Percentiles rank a stretch among this genome's conserved stretches.
These are phyloP conservation scores for Oryzaephilus surinamensis DNA, from an alignment of 1,140 invertebrate genomes.

Conservation along the genomic window DNA sequence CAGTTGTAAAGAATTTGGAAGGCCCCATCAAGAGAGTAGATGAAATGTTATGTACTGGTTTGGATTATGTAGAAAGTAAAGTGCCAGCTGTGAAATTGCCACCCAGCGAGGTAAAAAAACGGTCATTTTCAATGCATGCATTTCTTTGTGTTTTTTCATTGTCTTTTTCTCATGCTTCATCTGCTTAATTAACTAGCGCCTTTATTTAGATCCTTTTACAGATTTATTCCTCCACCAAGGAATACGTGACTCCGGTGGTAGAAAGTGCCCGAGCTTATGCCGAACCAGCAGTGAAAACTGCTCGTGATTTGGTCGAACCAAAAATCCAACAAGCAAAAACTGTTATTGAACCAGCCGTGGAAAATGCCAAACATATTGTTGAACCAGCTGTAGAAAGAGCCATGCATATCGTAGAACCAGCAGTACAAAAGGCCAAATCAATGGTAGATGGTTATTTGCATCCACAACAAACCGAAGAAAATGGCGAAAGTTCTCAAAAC, in stretches of 20 bases:
- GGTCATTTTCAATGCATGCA: too few species aligned
- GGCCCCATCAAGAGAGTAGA: conserved; percentile 40
- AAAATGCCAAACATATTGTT: conserved; percentile 23
- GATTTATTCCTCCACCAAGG: conserved; percentile 46
- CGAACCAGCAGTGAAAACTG: conserved; percentile 24
- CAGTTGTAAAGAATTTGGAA: conserved; percentile 40
- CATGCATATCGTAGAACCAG: conserved; percentile 3
- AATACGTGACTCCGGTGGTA: conserved; percentile 37
- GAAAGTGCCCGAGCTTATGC: conserved; percentile 14
- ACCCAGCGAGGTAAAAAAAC: conserved; percentile 41
- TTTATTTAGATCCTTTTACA: conserved; percentile 33
- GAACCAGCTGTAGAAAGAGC: conserved; percentile 27
- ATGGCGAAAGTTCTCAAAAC: too few species aligned
- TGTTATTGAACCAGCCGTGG: conserved; percentile 25
- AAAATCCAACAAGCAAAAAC: conserved; percentile 15
- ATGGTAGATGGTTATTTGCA: too few species aligned
- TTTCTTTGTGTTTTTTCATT: background rate
- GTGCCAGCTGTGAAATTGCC: conserved; percentile 40
- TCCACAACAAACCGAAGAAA: too few species aligned
- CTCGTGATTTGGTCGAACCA: conserved; percentile 21
- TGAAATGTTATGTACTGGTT: conserved; percentile 36
- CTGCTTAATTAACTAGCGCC: background rate
- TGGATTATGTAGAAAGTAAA: conserved; percentile 41
- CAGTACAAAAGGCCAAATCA: too few species aligned
- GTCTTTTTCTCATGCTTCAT: conserved; percentile 3